These are phyloP conservation scores for Matsumyia berberina DNA, from an alignment of 2,888 invertebrate species.

Conservation along the genomic window DNA sequence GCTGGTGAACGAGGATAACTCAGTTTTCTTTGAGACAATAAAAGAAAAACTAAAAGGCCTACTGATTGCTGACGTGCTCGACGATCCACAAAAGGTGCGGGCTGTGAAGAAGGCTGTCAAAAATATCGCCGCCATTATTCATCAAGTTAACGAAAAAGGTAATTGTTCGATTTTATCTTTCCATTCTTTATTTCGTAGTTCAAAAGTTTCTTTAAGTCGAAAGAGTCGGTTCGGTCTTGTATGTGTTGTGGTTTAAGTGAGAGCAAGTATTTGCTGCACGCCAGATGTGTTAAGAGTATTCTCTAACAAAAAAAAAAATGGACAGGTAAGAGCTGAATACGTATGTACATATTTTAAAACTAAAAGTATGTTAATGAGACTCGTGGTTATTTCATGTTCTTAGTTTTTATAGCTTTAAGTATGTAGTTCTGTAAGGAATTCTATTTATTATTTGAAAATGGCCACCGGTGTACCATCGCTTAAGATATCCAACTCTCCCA, in stretches of 20 bases:
- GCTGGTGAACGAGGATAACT: slow-evolving; percentile 89
- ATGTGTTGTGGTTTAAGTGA: slow-evolving; percentile 68
- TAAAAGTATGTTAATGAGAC: not conserved
- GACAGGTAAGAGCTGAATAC: slow-evolving; percentile 53
- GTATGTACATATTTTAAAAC: slow-evolving; percentile 7
- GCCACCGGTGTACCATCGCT: too few relatives aligned
- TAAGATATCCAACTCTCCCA: too few relatives aligned
- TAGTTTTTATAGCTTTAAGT: not conserved
- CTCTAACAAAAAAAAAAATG: slow-evolving; percentile 10
- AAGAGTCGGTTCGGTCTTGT: slow-evolving; percentile 51
- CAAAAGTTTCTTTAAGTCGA: slow-evolving; percentile 34
- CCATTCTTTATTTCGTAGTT: slow-evolving; percentile 59
- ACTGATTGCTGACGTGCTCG: slow-evolving; percentile 88
- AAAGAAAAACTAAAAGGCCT: slow-evolving; percentile 94
- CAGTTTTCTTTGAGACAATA: slow-evolving; percentile 92
- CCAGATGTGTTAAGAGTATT: slow-evolving; percentile 1
- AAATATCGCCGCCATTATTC: slow-evolving; percentile 90
- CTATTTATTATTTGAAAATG: too few relatives aligned
- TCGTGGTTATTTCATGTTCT: not conserved
- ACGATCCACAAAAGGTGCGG: slow-evolving; percentile 86
- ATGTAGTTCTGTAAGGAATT: too few relatives aligned
- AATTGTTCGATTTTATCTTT: slow-evolving; percentile 77
- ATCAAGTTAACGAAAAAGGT: slow-evolving; percentile 86
- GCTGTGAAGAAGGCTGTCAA: slow-evolving; percentile 91
- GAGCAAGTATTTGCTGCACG: slow-evolving; percentile 42